These are phyloP conservation scores for Protonemura montana DNA, from an alignment of 2,888 invertebrate species.

Conservation along the genomic window DNA sequence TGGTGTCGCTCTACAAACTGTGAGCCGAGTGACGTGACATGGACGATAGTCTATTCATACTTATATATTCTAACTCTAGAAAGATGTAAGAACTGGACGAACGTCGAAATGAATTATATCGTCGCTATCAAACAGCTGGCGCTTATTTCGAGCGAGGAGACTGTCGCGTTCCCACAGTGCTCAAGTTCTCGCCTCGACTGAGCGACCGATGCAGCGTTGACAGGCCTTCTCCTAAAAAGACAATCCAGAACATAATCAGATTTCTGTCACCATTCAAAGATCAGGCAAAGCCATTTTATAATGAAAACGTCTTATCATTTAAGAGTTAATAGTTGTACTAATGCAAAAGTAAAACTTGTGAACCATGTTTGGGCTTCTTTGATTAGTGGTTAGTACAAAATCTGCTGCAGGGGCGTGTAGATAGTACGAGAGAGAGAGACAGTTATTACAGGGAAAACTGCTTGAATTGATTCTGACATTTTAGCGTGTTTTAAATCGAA, in stretches of 20 bases:
- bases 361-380: no score
- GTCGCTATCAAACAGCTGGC: conserved; percentile 31
- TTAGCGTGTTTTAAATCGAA: no score
- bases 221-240: conserved; percentile 63
- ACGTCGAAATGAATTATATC: background rate
- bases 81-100: background rate
- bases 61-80: background rate
- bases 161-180: conserved; percentile 70
- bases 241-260: conserved; percentile 33
- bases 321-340: no score
- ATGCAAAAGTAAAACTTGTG: no score
- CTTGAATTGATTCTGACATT: no score
- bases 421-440: no score
- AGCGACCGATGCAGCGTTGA: conserved; percentile 77
- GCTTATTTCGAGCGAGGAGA: conserved; percentile 62
- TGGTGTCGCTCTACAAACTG: background rate
- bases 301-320: no score
- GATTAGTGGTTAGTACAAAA: no score
- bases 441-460: no score
- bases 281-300: no score
- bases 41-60: background rate
- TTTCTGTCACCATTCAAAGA: background rate
- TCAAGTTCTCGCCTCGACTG: conserved; percentile 83
- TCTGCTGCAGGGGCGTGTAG: no score
- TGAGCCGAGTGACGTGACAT: background rate